Conservation (phyloP, 1,140 invertebrate species). For the Penaeus chinensis region DNA sequence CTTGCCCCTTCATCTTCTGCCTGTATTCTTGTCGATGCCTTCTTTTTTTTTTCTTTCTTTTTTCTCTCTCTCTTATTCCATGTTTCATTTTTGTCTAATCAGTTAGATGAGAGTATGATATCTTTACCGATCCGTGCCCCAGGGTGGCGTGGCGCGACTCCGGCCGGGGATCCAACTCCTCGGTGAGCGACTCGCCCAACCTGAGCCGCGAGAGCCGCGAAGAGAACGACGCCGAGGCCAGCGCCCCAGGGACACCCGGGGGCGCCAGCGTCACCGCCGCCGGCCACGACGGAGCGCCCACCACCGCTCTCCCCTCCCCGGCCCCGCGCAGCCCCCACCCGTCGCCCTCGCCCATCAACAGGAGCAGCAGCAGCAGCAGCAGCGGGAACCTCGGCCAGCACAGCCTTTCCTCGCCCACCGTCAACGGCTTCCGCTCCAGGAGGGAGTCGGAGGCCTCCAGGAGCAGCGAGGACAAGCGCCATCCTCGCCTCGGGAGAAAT, state of each 20-base stretch:
- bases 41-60: too few relatives aligned
- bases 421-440: conserved; percentile 44
- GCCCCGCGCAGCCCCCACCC: conserved; percentile 24
- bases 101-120: too few relatives aligned
- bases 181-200: conserved; percentile 51
- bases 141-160: conserved; percentile 53
- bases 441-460: conserved; percentile 43
- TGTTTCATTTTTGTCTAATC: too few relatives aligned
- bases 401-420: conserved; percentile 21
- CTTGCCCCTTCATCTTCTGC: too few relatives aligned
- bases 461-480: conserved; percentile 41
- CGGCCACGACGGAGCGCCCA: background rate
- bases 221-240: background rate
- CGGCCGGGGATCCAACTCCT: conserved; percentile 41
- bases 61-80: too few relatives aligned
- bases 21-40: too few relatives aligned
- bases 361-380: conserved; percentile 50
- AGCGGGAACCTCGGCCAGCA: conserved; percentile 11
- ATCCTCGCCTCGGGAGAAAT: conserved; percentile 32
- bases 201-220: conserved; percentile 41
- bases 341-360: conserved; percentile 39
- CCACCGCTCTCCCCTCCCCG: background rate
- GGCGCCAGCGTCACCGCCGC: background rate
- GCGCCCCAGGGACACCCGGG: conserved; percentile 14
- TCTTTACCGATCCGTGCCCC: background rate